Evolutionary conservation across 2,888 invertebrate species (phyloP), one percentile per base, ranked within the genome.

Genomic region (Bursaphelenchus okinawaensis): DNA sequence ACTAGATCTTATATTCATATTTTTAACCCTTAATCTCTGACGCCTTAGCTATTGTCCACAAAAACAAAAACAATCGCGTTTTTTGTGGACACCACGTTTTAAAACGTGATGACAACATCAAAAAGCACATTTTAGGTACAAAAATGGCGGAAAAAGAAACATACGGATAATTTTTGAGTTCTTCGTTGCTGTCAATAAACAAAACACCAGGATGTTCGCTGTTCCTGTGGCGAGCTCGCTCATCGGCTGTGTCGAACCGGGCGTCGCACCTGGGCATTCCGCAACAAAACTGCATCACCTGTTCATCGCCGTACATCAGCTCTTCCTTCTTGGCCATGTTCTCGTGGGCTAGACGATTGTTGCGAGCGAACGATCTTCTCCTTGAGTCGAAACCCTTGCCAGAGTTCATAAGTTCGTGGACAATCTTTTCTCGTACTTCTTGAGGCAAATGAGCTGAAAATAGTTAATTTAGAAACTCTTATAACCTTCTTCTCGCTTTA

Each of bases 381-480:
- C 66, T 20, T n/a, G 66, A 66, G n/a, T 28, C 67, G 20, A 66
- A 66, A 23, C 66, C 66, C 6, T 66, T 66, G 3, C 27, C 56
- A 4, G 56, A 27, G n/a, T 24, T 58, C 52, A 26, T 61, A 12
- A 66, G 20, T 20, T 68, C 55, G 9, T 29, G 27, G 52, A 68
- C 52, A 4, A 66, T 59, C 24, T 28, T 20, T n/a, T 62, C 24
- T 16, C 66, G 56, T 9, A 52, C 56, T n/a, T 72, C 55, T 12
- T 55, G 55, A 19, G 51, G 27, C 26, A 69, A 28, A 52, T 69
- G 69, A 9, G 66, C 69, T 69, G 51, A 50, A 68, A 7, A 68
- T 12, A 59, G 24, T 31, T 28, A 50, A 20, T 65, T 26, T 65
- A 26, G 20, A 68, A 16, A 27, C 4, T n/a, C 2, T 4, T 4